Base-by-base conservation (phyloP, 2,113 vertebrate species). In the Leptosomus discolor region DNA sequence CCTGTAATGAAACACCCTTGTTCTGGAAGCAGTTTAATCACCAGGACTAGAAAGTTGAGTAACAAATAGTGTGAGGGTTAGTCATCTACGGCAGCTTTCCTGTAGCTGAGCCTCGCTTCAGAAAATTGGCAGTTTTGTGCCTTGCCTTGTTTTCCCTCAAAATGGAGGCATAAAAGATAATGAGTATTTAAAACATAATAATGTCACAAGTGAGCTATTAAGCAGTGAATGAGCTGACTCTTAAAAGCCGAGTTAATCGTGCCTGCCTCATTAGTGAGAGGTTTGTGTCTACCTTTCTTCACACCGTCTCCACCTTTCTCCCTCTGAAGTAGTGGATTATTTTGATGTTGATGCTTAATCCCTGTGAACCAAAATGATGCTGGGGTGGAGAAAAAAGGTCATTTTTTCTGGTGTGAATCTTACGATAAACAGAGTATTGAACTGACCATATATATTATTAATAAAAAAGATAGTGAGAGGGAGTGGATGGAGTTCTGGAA, bases 51-150 rank as follows among this genome's bases (percentile, higher is more conserved):
- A 91, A 97, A 95, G 96, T 97, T 96, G 96, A 97, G 91, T 96
- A 97, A 97, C 94, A 96, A 95, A 94, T 95, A 90, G 94, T 85
- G 91, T 96, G 96, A 95, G 89, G 37, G 78, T 97, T 97, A 94
- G 94, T 97, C 95, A 97, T 96, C 94, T 88, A 23, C 60, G 24
- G 93, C 89, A 92, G 91, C 91, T 86, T 91, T 83, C 57, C 91
- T 92, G 80, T 71, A 85, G 90, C 87, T 82, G 86, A 92, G 86
- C 84, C 71, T 80, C 1, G 0, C 45, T 96, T 73, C 80, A 5
- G 4, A 79, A 89, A 85, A 78, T 32, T 95, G 96, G 90, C 93
- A 41, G 74, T 41, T 92, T 82, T 88, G 27, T 82, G 90, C 74
- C 43, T 96, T 94, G 69, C 93, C 94, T 94, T 77, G 3, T 96